These are phyloP conservation scores for Sinodicranocentrus sp. DNA, from an alignment of 2,888 invertebrate genomes.

Conservation along the genomic window DNA sequence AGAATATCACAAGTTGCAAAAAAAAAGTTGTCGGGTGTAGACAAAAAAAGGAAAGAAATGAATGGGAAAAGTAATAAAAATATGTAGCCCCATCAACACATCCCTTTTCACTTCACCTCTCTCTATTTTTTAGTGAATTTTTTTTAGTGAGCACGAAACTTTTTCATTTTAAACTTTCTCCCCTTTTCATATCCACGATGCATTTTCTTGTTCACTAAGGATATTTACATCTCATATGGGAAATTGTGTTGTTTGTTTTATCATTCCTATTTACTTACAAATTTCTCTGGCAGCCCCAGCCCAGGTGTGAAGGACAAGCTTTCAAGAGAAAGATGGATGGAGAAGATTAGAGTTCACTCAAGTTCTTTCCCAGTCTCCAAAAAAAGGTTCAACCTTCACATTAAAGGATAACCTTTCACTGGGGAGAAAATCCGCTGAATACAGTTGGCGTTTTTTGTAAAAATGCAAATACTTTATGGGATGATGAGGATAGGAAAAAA, in stretches of 20 bases:
- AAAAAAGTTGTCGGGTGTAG: too few species aligned
- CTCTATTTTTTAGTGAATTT: slow-evolving; percentile 3
- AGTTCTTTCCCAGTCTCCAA: too few species aligned
- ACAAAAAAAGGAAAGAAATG: too few species aligned
- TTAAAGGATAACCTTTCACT: too few species aligned
- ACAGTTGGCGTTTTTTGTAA: too few species aligned
- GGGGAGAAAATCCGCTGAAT: too few species aligned
- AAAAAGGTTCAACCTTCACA: not conserved
- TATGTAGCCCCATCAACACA: slow-evolving; percentile 37
- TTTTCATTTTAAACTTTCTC: slow-evolving; percentile 55
- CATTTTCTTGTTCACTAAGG: not conserved
- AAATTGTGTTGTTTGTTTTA: not conserved
- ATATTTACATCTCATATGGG: slow-evolving; percentile 6
- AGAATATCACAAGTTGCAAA: too few species aligned
- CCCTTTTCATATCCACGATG: not conserved
- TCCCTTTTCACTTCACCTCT: slow-evolving; percentile 46
- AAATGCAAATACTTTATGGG: slow-evolving; percentile 57
- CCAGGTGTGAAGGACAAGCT: slow-evolving; percentile 63
- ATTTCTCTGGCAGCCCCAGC: not conserved
- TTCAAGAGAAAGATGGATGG: slow-evolving; percentile 54
- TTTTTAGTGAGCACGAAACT: slow-evolving; percentile 44
- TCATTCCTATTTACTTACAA: not conserved
- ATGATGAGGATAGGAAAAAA: slow-evolving; percentile 42
- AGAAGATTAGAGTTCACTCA: slow-evolving; percentile 53
- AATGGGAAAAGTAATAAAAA: slow-evolving; percentile 25